These are phyloP conservation scores for Tympanuchus pallidicinctus DNA, from an alignment of 2,113 vertebrate species.

Conservation along the genomic window DNA sequence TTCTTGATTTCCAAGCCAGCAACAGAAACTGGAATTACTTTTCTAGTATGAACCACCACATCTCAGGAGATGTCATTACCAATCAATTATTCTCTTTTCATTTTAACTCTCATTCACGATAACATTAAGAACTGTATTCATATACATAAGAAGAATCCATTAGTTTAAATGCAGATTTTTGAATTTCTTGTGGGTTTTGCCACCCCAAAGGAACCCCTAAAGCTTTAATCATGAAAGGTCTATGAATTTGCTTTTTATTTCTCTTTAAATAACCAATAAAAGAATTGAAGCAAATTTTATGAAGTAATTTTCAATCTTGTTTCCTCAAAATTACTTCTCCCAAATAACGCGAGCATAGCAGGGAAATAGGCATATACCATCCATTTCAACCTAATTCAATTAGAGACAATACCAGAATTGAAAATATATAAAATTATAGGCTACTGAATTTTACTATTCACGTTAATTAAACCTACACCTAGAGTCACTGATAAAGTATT, in stretches of 20 bases:
- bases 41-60: neutral
- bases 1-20: conserved; percentile 32
- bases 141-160: neutral
- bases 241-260: neutral
- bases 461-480: neutral
- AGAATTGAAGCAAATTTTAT: neutral
- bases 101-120: conserved; percentile 1
- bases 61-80: conserved; percentile 41
- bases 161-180: neutral
- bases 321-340: neutral
- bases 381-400: neutral
- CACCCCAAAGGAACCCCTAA: neutral
- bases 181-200: neutral
- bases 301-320: neutral
- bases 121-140: neutral
- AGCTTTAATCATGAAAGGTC: neutral
- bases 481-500: neutral
- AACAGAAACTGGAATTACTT: conserved; percentile 42
- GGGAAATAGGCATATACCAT: neutral
- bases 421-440: neutral
- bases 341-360: neutral
- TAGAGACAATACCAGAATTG: neutral
- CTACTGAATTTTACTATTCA: neutral
- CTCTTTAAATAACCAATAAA: neutral
- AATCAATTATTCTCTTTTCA: conserved; percentile 31